phyloP scores from a whole-genome alignment of 2,113 vertebrate species.

The Syngnathus scovelli region DNA sequence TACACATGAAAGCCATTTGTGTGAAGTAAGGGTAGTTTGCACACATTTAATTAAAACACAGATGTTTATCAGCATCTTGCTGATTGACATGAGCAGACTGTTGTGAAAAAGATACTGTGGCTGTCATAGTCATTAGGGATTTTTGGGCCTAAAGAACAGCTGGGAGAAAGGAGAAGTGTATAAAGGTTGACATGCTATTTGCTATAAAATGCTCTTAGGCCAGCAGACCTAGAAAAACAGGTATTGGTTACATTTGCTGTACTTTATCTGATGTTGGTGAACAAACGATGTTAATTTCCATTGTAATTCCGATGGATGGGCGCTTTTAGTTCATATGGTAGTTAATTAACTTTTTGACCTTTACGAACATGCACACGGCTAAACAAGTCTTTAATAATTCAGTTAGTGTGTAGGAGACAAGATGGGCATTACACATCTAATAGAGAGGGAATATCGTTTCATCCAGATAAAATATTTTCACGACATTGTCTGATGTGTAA shows the following conservation, averaged over 20 bases:
- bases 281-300: background rate
- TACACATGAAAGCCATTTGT: constrained; percentile 63
- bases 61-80: constrained; percentile 69
- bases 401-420: constrained; percentile 56
- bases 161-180: background rate
- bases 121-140: constrained; percentile 70
- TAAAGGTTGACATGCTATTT: constrained; percentile 2
- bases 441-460: constrained; percentile 72
- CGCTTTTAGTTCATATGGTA: constrained; percentile 72
- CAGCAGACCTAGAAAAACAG: constrained; percentile 7
- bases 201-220: constrained; percentile 20
- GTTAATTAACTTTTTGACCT: constrained; percentile 80
- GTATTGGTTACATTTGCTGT: background rate
- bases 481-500: constrained; percentile 56
- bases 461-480: constrained; percentile 59
- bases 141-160: constrained; percentile 53
- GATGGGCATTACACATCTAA: constrained; percentile 67
- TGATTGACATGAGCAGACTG: constrained; percentile 69
- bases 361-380: constrained; percentile 74
- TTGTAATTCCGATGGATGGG: constrained; percentile 25
- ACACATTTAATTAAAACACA: constrained; percentile 71
- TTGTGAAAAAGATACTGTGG: constrained; percentile 72
- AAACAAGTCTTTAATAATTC: constrained; percentile 82
- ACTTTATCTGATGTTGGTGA: background rate
- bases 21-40: constrained; percentile 70